Base-by-base conservation (phyloP, 2,113 vertebrate genomes). In the Gopherus flavomarginatus region DNA sequence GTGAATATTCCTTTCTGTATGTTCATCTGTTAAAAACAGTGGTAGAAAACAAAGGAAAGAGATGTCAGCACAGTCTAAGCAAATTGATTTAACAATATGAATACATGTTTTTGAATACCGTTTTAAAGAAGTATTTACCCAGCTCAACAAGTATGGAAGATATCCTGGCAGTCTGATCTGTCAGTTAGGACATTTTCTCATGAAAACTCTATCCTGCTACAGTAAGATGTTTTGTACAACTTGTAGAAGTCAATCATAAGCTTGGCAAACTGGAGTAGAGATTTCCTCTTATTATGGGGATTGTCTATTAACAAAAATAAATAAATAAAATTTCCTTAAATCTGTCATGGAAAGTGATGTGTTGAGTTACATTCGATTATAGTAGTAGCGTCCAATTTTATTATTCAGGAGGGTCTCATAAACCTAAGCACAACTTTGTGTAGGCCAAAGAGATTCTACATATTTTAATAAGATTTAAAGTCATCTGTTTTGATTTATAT, bases 291-390 rank as follows among this genome's bases (percentile, higher is more conserved):
- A 83, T 83, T 50, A 52, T 89, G 29, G 26, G 29, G 85, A 56
- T 21, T 47, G 16, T 79, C 49, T 88, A 38, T 82, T 84, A 69
- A 85, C n/a, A 84, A 44, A 86, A 12, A 50, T 49, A n/a, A 7
- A 27, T 82, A 87, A 11, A 52, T 52, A 42, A 7, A 24, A 81
- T 29, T 77, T 92, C 50, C 49, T 50, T 53, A 56, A 72, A 49
- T 31, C 72, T 93, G 11, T 90, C 57, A 65, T 31, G 14, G 12
- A 59, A 89, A 90, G 86, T 65, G 90, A 75, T 91, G 65, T 87
- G 14, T 38, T 81, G 49, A n/a, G 31, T 94, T 89, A 90, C 53
- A 53, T 88, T 47, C 87, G 75, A 94, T 81, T 69, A 56, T 85
- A 83, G 62, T 42, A 44, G 13, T 62, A 13, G 29, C 31, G 12